Conservation (phyloP, 1,140 invertebrate species). For the Gryllus bimaculatus region DNA sequence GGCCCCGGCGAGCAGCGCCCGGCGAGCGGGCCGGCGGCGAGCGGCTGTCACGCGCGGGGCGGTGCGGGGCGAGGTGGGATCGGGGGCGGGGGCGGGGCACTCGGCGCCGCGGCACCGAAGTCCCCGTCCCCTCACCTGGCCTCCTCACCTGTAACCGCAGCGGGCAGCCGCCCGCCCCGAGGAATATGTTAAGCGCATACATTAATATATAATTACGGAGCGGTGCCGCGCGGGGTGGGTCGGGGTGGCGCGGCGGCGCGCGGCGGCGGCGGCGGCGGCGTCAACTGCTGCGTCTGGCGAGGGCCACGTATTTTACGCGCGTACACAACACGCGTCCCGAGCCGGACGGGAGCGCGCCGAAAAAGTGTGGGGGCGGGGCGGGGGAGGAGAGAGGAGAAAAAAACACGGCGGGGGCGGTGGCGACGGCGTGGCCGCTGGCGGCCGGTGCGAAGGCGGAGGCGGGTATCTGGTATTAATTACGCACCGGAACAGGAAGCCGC, state of each 20-base stretch:
- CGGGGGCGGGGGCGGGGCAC: too few relatives aligned
- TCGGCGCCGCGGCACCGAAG: not conserved
- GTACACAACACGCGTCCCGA: not conserved
- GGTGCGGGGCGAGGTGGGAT: too few relatives aligned
- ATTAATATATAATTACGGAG: not conserved
- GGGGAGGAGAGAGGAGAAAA: not conserved
- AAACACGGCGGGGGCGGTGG: not conserved
- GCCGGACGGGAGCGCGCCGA: too few relatives aligned
- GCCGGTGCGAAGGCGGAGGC: too few relatives aligned
- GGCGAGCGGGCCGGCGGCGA: too few relatives aligned
- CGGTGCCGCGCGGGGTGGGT: not conserved
- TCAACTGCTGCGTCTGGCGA: not conserved
- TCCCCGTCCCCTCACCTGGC: not conserved
- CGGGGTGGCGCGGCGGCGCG: not conserved
- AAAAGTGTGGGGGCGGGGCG: not conserved
- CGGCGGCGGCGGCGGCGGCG: too few relatives aligned
- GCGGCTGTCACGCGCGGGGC: not conserved
- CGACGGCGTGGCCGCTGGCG: not conserved
- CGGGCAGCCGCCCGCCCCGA: not conserved
- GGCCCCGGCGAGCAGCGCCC: not conserved
- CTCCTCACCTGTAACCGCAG: conserved; percentile 2
- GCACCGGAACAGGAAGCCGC: not conserved
- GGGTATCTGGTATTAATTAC: not conserved
- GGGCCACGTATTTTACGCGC: not conserved
- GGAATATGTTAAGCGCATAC: conserved; percentile 4